Base-by-base conservation (phyloP, 1,140 invertebrate genomes). In the Cydia pomonella region DNA sequence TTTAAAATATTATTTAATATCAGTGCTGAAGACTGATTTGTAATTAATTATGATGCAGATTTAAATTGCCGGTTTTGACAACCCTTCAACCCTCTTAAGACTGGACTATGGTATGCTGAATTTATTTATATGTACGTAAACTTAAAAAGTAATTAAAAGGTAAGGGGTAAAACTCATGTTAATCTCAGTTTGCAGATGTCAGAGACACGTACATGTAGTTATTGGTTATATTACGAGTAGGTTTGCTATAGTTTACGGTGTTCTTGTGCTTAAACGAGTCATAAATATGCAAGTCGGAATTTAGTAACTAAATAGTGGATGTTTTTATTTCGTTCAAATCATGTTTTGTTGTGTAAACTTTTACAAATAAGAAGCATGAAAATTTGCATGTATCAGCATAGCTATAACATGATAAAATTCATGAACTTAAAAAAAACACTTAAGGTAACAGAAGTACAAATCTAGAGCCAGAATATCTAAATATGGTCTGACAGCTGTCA, bases 1-100 rank as follows among this genome's bases (percentile, higher is more conserved):
- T 86, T 84, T 85, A 84, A 87, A 88, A 89, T 87, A 87, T 87
- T 86, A 89, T 90, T 90, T 88, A 88, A 90, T 90, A 85, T 82
- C 79, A 69, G 63, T 71, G 63, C 23, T 66, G 78, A 72, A 79
- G 73, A 79, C 79, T 81, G 80, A 77, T 76, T 50, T 72, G 72
- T 7, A 53, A 23, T 53, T 71, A 75, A 75, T 75, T 75, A 69
- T 71, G 47, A 69, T 33, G 64, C 27, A 18, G 53, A 59, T 59
- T 59, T 59, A 59, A 59, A 59, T 59, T 59, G 53, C 53, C 53
- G 53, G 53, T 59, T 59, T 59, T 59, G 53, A 59, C 53, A 23
- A 59, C 53, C 53, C 53, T 12, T 59, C 21, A 59, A 59, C 53
- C 53, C 53, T 59, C 53, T 59, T 59, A 59, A 59, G 53, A 59